These are phyloP conservation scores for Muscicapa comitata DNA, from an alignment of 2,797 vertebrate species.

Conservation along the genomic window DNA sequence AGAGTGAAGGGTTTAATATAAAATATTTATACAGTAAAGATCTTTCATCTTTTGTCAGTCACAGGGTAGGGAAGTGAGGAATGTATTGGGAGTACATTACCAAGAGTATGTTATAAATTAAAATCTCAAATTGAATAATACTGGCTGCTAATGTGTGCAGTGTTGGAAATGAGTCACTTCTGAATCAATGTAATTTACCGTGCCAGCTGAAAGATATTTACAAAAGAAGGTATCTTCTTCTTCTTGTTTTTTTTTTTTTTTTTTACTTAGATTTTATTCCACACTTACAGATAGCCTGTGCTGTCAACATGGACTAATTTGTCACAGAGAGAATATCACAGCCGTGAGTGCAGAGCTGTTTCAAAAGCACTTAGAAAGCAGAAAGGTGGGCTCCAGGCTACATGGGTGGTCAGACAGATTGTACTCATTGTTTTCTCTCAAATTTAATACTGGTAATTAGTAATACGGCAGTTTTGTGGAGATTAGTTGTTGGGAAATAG, in stretches of 20 bases:
- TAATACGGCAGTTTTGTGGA: background rate
- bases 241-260: background rate
- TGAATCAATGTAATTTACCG: constrained; percentile 73
- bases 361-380: constrained; percentile 16
- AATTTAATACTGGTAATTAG: constrained; percentile 4
- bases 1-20: constrained; percentile 78
- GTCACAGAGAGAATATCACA: background rate
- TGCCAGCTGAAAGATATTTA: constrained; percentile 74
- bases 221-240: constrained; percentile 67
- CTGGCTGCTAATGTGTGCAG: constrained; percentile 77
- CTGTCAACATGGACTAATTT: constrained; percentile 32
- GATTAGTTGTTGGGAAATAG: background rate
- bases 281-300: background rate
- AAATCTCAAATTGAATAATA: constrained; percentile 80
- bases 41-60: constrained; percentile 80
- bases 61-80: constrained; percentile 74
- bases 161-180: constrained; percentile 75
- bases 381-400: constrained; percentile 34
- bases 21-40: constrained; percentile 81
- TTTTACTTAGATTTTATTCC: constrained; percentile 49
- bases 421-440: constrained; percentile 14
- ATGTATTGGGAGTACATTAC: constrained; percentile 79
- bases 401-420: constrained; percentile 16
- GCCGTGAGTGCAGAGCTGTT: background rate
- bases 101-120: constrained; percentile 81